Evolutionary conservation across 2,797 vertebrate genomes (phyloP), one percentile per base, ranked within the genome.

Genomic region (Thalassophryne amazonica): DNA sequence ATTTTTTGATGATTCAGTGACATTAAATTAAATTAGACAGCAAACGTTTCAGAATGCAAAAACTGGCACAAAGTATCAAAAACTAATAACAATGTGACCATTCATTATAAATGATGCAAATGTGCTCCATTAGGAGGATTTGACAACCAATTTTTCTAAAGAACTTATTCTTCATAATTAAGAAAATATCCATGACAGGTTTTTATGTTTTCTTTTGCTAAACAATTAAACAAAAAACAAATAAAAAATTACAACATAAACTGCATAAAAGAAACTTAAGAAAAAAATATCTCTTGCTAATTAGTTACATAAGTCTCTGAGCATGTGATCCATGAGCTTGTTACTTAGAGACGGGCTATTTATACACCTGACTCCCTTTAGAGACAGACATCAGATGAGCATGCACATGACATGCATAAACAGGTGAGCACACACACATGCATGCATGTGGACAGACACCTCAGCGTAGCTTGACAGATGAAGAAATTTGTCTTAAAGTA

Each of bases 331-430:
- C 11, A 30, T 6, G 12, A 38, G 47, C 49, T 23, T 35, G 25
- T 80, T 83, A 73, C 49, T 70, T 59, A 69, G 73, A 76, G 77
- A 53, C 76, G 81, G 85, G 85, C 84, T 80, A 83, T 80, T 84
- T 86, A 46, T 69, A 80, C 67, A 85, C 73, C 71, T 76, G 70
- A 36, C 50, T 48, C 51, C 49, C 4, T 54, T 34, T 33, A 46
- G n/a, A 42, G n/a, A 9, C 39, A 23, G 34, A 27, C 13, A n/a
- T 52, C 48, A 55, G 47, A 52, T 27, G 63, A 76, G 50, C 60
- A 43, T 63, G 29, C 22, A 23, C n/a, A 17, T 16, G 39, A 69
- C 4, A 43, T 25, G 34, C 22, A 57, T 15, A 43, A 16, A 40
- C 10, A 17, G 17, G 25, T n/a, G 3, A 7, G 5, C 11, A 45